Percentiles rank a stretch among this genome's conserved stretches.
phyloP scores from a whole-genome alignment of 2,797 vertebrate species.

The Numenius phaeopus region DNA sequence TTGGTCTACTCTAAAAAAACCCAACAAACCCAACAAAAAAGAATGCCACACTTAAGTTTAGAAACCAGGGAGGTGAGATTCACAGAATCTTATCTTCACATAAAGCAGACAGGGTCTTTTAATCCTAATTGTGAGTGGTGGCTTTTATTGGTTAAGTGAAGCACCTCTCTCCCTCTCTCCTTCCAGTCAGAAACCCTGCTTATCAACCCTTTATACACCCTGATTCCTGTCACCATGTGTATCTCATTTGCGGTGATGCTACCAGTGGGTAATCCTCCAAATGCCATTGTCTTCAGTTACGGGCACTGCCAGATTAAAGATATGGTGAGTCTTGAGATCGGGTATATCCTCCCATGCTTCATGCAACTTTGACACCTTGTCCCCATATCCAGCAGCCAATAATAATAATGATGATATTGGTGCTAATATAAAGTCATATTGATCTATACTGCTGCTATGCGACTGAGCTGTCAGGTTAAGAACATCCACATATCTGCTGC shows the following conservation, averaged over 20 bases:
- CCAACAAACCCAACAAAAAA: background rate
- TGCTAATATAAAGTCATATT: background rate
- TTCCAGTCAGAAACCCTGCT: conserved; percentile 92
- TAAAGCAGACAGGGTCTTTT: background rate
- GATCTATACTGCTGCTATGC: background rate
- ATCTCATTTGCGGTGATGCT: conserved; percentile 99
- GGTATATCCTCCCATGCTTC: background rate
- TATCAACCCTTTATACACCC: conserved; percentile 95
- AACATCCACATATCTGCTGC: background rate
- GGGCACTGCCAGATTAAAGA: conserved; percentile 97
- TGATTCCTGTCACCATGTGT: conserved; percentile 97
- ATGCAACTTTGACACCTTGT: background rate
- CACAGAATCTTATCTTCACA: background rate
- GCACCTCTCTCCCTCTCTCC: background rate
- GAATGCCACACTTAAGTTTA: background rate
- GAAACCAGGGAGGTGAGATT: background rate
- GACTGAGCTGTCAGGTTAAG: background rate
- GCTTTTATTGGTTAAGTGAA: background rate
- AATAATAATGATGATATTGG: background rate
- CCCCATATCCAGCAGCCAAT: background rate
- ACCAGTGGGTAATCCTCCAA: conserved; percentile 97
- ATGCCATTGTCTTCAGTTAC: conserved; percentile 98
- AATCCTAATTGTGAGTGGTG: background rate
- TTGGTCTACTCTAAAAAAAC: background rate
- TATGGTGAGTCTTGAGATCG: conserved; percentile 86